Percentiles rank a stretch among this genome's conserved stretches.
Evolutionary conservation across 2,797 vertebrate genomes (phyloP).

Genomic region (Epinephelus malabaricus): DNA sequence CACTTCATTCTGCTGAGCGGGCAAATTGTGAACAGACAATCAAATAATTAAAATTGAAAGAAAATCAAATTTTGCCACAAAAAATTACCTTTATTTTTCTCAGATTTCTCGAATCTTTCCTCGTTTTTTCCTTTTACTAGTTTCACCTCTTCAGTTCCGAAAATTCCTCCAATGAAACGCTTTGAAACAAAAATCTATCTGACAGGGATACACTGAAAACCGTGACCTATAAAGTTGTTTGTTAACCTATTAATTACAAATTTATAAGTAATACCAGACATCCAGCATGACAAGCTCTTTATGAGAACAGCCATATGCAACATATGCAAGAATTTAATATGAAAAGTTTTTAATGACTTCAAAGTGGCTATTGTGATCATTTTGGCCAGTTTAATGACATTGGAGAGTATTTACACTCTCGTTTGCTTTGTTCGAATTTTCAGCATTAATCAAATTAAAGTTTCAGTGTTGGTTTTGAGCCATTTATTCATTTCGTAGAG

Average conservation of each 20-base stretch:
- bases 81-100: background rate
- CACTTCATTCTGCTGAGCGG: slow-evolving; percentile 8
- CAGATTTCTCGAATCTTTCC: background rate
- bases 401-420: no score
- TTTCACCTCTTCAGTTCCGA: background rate
- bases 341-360: no score
- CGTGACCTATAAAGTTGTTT: no score
- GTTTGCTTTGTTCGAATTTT: background rate
- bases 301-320: no score
- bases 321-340: no score
- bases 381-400: no score
- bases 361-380: no score
- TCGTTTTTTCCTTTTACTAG: background rate
- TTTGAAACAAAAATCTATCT: background rate
- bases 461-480: background rate
- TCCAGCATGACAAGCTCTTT: no score
- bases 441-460: background rate
- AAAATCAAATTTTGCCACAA: slow-evolving; percentile 4
- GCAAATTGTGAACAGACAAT: slow-evolving; percentile 12
- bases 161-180: background rate
- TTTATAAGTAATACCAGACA: no score
- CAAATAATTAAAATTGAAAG: slow-evolving; percentile 3
- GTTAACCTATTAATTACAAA: no score
- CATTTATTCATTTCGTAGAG: background rate
- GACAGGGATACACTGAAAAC: background rate